A percentile compares a stretch with the other conserved stretches of the same genome.
These are phyloP conservation scores for Trialeurodes vaporariorum DNA, from an alignment of 1,140 invertebrate species.

Conservation along the genomic window DNA sequence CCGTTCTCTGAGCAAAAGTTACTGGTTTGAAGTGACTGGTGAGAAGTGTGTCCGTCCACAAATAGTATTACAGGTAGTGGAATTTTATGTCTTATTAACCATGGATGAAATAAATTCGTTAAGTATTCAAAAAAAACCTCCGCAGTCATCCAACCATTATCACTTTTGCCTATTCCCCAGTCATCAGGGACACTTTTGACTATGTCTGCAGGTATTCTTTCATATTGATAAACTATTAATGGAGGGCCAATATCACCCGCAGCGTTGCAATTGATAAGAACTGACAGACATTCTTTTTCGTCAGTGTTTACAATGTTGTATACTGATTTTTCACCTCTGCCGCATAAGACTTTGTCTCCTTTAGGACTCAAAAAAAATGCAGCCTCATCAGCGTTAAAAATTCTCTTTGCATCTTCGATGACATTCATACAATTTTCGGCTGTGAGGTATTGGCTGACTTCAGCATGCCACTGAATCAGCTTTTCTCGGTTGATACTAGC, in stretches of 20 bases:
- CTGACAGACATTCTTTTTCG: conserved; percentile 19
- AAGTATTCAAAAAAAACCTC: conserved; percentile 32
- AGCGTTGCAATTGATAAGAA: conserved; percentile 16
- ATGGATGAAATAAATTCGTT: too few species aligned
- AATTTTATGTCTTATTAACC: conserved; percentile 17
- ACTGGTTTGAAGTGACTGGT: conserved; percentile 30
- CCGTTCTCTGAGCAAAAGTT: conserved; percentile 31
- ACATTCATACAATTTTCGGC: too few species aligned
- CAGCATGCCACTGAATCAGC: too few species aligned
- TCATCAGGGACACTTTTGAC: conserved; percentile 22
- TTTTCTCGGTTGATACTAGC: too few species aligned
- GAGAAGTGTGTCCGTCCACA: conserved; percentile 34
- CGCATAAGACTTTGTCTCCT: conserved; percentile 24
- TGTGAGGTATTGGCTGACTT: too few species aligned
- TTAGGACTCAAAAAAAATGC: conserved; percentile 26
- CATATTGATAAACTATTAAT: conserved; percentile 32
- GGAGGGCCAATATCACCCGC: conserved; percentile 22
- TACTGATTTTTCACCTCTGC: conserved; percentile 26
- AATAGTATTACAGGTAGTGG: conserved; percentile 30
- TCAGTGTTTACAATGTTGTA: conserved; percentile 23
- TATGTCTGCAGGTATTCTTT: conserved; percentile 27
- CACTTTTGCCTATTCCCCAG: conserved; percentile 29
- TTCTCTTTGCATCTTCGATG: conserved; percentile 13
- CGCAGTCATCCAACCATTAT: conserved; percentile 32
- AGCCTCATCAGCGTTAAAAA: conserved; percentile 27